A percentile compares a stretch with the other conserved stretches of the same genome.
These are phyloP conservation scores for Vesta saturnalis DNA, from an alignment of 2,888 invertebrate species.

Conservation along the genomic window DNA sequence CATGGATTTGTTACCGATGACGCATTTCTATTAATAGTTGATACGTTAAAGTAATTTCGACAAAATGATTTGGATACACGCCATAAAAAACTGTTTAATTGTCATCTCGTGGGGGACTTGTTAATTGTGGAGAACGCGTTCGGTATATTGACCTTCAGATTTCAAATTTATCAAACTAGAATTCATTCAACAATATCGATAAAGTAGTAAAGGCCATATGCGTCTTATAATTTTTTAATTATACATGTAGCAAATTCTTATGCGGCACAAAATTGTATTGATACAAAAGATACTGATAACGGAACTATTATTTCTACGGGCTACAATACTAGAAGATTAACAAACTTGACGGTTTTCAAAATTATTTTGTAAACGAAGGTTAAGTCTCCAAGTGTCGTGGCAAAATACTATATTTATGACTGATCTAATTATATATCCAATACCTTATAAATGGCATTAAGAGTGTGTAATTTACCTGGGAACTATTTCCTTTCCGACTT, in stretches of 20 bases:
- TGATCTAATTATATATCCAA: neutral
- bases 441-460: neutral
- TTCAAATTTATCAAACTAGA: constrained; percentile 24
- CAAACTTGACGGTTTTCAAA: constrained; percentile 20
- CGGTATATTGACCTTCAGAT: constrained; percentile 40
- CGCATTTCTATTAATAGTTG: constrained; percentile 30
- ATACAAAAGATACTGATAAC: constrained; percentile 33
- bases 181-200: constrained; percentile 29
- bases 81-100: constrained; percentile 39
- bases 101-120: constrained; percentile 29
- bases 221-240: constrained; percentile 35
- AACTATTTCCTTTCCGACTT: no score
- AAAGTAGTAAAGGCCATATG: constrained; percentile 39
- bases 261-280: constrained; percentile 33
- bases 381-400: constrained; percentile 34
- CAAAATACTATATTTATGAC: constrained; percentile 11
- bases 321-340: constrained; percentile 25
- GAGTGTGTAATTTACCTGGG: no score
- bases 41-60: constrained; percentile 30
- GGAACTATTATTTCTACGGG: constrained; percentile 18
- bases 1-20: constrained; percentile 37
- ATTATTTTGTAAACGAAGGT: constrained; percentile 32
- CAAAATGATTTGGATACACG: constrained; percentile 5
- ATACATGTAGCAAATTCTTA: neutral
- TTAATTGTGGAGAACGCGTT: constrained; percentile 37